Evolutionary conservation across 2,113 vertebrate genomes (phyloP).

Genomic region (Podilymbus podiceps): DNA sequence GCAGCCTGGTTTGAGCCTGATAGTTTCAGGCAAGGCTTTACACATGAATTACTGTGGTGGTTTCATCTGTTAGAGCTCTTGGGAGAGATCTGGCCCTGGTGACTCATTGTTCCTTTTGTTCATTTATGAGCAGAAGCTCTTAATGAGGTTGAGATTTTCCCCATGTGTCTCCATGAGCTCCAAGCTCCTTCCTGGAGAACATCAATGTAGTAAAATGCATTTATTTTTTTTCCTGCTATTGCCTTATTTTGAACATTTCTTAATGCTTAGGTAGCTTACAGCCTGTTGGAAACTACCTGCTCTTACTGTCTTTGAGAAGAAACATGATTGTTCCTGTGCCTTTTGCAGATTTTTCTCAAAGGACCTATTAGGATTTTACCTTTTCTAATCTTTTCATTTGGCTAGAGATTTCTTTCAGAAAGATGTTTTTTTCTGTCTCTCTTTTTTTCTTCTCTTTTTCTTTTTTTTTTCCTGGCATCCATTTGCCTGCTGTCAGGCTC

Average conservation of each 20-base stretch:
- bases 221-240: not conserved
- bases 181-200: not conserved
- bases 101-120: not conserved
- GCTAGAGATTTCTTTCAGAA: not conserved
- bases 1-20: not conserved
- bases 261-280: not conserved
- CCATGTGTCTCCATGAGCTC: not conserved
- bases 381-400: not conserved
- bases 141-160: not conserved
- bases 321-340: not conserved
- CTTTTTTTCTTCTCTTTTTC: accelerated
- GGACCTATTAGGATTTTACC: not conserved
- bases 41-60: accelerated
- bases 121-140: not conserved
- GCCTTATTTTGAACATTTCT: not conserved
- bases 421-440: not conserved
- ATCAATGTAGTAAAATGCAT: not conserved
- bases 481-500: not conserved
- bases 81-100: not conserved
- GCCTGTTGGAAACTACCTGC: not conserved
- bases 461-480: not conserved
- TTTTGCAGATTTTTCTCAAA: not conserved
- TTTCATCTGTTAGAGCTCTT: not conserved
- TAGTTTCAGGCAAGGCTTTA: not conserved
- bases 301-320: not conserved